A percentile compares a stretch with the other conserved stretches of the same genome.
Evolutionary conservation across 2,113 vertebrate genomes (phyloP).

Genomic region (Jaculus jaculus): DNA sequence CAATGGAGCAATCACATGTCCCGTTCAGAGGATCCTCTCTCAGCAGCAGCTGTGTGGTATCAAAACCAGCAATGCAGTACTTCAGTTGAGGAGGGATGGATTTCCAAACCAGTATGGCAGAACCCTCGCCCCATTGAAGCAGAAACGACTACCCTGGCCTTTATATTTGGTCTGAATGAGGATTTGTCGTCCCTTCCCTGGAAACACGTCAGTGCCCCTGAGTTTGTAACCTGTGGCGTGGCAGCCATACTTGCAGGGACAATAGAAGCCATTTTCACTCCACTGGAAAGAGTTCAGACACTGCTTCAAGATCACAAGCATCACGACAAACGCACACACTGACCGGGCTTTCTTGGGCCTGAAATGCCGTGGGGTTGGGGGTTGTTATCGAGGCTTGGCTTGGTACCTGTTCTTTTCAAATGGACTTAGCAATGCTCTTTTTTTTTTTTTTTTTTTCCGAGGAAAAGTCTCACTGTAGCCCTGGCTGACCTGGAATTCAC

Average conservation of each 20-base stretch:
- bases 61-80: constrained; percentile 88
- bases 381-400: constrained; percentile 95
- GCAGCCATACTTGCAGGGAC: constrained; percentile 93
- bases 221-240: constrained; percentile 89
- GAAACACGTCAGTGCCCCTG: constrained; percentile 81
- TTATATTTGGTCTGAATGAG: constrained; percentile 96
- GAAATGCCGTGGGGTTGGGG: constrained; percentile 88
- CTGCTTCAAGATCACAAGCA: constrained; percentile 96
- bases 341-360: constrained; percentile 94
- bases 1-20: constrained; percentile 93
- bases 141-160: constrained; percentile 94
- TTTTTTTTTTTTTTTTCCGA: too few relatives aligned
- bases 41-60: constrained; percentile 94
- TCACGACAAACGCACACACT: constrained; percentile 94
- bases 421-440: constrained; percentile 93
- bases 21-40: constrained; percentile 96
- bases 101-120: constrained; percentile 92
- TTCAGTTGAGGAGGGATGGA: constrained; percentile 92
- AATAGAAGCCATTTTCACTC: constrained; percentile 91
- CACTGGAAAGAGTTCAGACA: constrained; percentile 94
- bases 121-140: constrained; percentile 92
- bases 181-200: constrained; percentile 92
- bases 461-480: too few relatives aligned
- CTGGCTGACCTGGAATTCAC: too few relatives aligned
- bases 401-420: constrained; percentile 94